Evolutionary conservation across 2,888 invertebrate species (phyloP), one percentile per base, ranked within the genome.

Genomic region (Amphipoea lucens): DNA sequence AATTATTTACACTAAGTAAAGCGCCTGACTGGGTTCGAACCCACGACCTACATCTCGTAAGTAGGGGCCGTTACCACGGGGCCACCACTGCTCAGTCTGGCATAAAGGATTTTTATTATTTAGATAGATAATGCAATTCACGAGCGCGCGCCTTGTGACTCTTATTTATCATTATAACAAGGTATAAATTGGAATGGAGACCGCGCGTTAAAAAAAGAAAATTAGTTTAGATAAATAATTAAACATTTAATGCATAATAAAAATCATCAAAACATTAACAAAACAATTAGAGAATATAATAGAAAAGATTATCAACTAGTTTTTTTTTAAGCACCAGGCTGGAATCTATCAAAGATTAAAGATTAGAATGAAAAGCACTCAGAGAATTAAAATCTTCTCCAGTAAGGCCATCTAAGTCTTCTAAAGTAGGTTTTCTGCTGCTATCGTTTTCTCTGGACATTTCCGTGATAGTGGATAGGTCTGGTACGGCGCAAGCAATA

Each of bases 401-500:
- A 36, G 90, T 90, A 74, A 91, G 88, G 20, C 82, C 87, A 57
- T 90, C 90, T 9, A 85, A 70, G 48, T 90, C 90, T 17, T 90
- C 90, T 12, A 90, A 75, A 20, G 86, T 90, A 6, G 89, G 83
- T 78, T 92, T 93, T 66, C 88, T 90, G 68, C 92, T 94, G 29
- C 91, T 92, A 77, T 91, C 92, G 84, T 90, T 93, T 78, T 95
- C 96, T 82, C 91, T 94, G 0, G 96, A 96, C 73, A 89, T 89
- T 91, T 97, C 97, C 2, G 96, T 94, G 9, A 97, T 96, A 2
- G 96, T 95, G 0, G 96, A 96, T 2, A 97, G 89, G 84, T 97
- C 89, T 0, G 97, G 97, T 4, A 97, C 90, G 2, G 96, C 93
- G 78, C 94, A 96, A 0, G 94, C 86, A 11, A 95, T 82, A 2